phyloP scores from a whole-genome alignment of 2,113 vertebrate species.

The Sterna hirundo region DNA sequence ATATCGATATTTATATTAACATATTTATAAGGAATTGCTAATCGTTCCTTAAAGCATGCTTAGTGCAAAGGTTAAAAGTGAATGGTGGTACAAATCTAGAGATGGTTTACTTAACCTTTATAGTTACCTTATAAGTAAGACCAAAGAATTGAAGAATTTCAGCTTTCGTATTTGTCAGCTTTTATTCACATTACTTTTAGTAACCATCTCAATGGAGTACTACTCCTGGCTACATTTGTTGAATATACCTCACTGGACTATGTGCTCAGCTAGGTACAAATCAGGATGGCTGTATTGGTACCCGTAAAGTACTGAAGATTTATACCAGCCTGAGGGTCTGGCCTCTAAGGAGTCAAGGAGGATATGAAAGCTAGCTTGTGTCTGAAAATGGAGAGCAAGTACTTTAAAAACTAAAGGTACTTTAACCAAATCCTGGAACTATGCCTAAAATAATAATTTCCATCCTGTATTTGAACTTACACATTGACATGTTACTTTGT shows the following conservation, averaged over 20 bases:
- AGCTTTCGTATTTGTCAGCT: background rate
- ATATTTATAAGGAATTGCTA: background rate
- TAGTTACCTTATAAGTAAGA: background rate
- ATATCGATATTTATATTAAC: background rate
- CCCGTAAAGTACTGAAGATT: background rate
- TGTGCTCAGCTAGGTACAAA: background rate
- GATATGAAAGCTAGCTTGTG: background rate
- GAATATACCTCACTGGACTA: background rate
- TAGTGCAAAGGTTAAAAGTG: background rate
- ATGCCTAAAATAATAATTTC: slow-evolving; percentile 33
- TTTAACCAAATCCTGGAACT: slow-evolving; percentile 7
- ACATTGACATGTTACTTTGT: background rate
- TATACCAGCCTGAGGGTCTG: background rate
- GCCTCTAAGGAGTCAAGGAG: background rate
- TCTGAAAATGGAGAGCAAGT: background rate
- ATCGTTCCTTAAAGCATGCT: background rate
- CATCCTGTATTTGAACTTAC: slow-evolving; percentile 4
- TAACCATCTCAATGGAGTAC: background rate
- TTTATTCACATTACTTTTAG: background rate
- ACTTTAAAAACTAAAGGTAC: slow-evolving; percentile 6
- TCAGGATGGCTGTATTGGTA: background rate
- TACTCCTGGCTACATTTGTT: background rate
- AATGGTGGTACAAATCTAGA: background rate
- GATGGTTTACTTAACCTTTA: background rate
- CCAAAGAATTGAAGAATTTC: background rate